phyloP scores from a whole-genome alignment of 2,888 invertebrate genomes.

The Troides aeacus region DNA sequence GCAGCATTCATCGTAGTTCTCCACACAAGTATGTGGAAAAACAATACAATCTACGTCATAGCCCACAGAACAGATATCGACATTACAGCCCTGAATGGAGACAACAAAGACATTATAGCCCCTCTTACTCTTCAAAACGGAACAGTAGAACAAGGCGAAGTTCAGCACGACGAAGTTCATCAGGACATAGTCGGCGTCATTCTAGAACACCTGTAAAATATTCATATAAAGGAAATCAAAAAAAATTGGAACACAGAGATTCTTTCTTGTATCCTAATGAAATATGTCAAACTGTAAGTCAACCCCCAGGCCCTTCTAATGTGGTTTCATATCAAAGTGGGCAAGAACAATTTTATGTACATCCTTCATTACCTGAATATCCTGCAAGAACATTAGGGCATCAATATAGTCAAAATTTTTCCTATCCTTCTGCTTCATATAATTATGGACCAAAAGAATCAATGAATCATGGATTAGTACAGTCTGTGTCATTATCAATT shows the following conservation, averaged over 20 bases:
- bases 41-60: slow-evolving; percentile 1
- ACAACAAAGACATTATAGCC: slow-evolving; percentile 32
- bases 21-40: not conserved
- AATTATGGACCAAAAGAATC: slow-evolving; percentile 44
- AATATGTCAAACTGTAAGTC: slow-evolving; percentile 29
- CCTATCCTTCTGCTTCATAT: slow-evolving; percentile 44
- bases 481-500: slow-evolving; percentile 44
- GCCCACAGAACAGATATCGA: slow-evolving; percentile 29
- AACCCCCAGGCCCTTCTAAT: slow-evolving; percentile 14
- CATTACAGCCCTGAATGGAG: slow-evolving; percentile 34
- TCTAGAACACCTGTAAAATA: slow-evolving; percentile 29
- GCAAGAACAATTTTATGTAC: slow-evolving; percentile 28
- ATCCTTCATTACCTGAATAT: slow-evolving; percentile 34
- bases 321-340: slow-evolving; percentile 16
- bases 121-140: slow-evolving; percentile 14
- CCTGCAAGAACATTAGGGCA: slow-evolving; percentile 30
- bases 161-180: slow-evolving; percentile 28
- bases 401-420: slow-evolving; percentile 24
- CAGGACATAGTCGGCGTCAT: slow-evolving; percentile 29
- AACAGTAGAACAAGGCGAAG: slow-evolving; percentile 36
- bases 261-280: slow-evolving; percentile 52
- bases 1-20: slow-evolving; percentile 6
- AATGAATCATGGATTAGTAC: slow-evolving; percentile 37
- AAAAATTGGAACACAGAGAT: slow-evolving; percentile 35
- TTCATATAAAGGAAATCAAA: slow-evolving; percentile 6